Percentiles rank a stretch among this genome's conserved stretches.
Evolutionary conservation across 2,113 vertebrate species (phyloP).

Genomic region (Anas platyrhynchos): DNA sequence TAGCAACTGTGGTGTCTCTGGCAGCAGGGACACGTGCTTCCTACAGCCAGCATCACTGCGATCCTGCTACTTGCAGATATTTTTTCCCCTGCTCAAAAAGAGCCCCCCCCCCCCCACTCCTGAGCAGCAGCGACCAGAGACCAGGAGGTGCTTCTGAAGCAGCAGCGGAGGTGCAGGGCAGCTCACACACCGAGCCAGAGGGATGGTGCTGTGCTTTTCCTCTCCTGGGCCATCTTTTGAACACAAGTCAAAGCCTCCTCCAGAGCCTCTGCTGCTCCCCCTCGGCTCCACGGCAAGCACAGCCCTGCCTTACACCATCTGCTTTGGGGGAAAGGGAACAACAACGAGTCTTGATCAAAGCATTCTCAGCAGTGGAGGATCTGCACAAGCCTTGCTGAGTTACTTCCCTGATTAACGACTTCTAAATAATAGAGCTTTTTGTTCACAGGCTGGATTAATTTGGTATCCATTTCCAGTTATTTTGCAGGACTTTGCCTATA

Average conservation of each 20-base stretch:
- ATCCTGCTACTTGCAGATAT: not conserved
- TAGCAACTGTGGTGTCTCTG: conserved; percentile 60
- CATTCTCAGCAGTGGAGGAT: not conserved
- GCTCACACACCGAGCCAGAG: accelerated
- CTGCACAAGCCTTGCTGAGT: not conserved
- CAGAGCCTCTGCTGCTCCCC: not conserved
- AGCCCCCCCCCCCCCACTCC: not conserved
- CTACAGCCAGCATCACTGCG: not conserved
- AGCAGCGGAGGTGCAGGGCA: not conserved
- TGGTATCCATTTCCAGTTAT: not conserved
- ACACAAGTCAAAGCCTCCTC: not conserved
- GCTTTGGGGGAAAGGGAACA: not conserved
- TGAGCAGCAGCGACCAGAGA: not conserved
- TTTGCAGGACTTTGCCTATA: not conserved
- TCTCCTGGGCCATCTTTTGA: not conserved
- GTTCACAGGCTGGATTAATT: not conserved
- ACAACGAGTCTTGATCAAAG: not conserved
- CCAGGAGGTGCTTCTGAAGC: not conserved
- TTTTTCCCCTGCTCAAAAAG: not conserved
- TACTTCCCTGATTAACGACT: not conserved
- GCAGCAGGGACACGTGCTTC: not conserved
- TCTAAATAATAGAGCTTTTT: not conserved
- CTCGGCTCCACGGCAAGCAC: not conserved
- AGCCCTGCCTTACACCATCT: not conserved
- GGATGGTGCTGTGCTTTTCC: not conserved